A percentile compares a stretch with the other conserved stretches of the same genome.
These are phyloP conservation scores for Phocides pigmalion DNA, from an alignment of 1,140 invertebrate species.

Conservation along the genomic window DNA sequence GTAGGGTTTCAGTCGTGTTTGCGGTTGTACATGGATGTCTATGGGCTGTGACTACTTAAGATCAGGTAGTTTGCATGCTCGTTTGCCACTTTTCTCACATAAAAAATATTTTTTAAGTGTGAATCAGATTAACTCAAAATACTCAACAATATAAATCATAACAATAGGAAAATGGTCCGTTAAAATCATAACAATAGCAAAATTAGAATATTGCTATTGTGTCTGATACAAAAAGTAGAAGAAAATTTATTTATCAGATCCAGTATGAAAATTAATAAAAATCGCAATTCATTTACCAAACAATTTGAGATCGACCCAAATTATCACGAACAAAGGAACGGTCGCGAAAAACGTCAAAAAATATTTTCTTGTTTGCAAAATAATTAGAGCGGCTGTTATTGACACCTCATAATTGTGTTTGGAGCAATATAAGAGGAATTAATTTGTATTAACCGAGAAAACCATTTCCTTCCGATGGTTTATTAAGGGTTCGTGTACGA, in stretches of 20 bases:
- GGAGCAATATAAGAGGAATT: conserved; percentile 3
- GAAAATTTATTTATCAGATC: conserved; percentile 13
- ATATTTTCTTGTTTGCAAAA: conserved; percentile 34
- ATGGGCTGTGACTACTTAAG: too few relatives aligned
- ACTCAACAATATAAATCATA: not conserved
- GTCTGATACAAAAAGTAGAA: not conserved
- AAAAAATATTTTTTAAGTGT: too few relatives aligned
- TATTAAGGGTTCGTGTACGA: too few relatives aligned
- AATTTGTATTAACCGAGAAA: conserved; percentile 9
- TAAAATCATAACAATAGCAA: not conserved
- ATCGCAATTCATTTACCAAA: conserved; percentile 34
- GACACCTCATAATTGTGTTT: conserved; percentile 30
- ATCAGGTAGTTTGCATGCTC: too few relatives aligned
- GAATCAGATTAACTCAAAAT: not conserved
- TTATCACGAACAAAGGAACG: conserved; percentile 31
- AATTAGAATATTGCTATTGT: not conserved
- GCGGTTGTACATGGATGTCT: too few relatives aligned
- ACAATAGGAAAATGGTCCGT: not conserved
- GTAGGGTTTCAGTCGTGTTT: too few relatives aligned
- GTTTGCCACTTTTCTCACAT: too few relatives aligned
- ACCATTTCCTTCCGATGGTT: not conserved
- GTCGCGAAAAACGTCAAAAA: conserved; percentile 29
- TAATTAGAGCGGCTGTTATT: conserved; percentile 34
- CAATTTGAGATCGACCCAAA: conserved; percentile 30
- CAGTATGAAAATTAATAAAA: conserved; percentile 32